phyloP scores from a whole-genome alignment of 2,113 vertebrate genomes.

The Sturnira hondurensis region DNA sequence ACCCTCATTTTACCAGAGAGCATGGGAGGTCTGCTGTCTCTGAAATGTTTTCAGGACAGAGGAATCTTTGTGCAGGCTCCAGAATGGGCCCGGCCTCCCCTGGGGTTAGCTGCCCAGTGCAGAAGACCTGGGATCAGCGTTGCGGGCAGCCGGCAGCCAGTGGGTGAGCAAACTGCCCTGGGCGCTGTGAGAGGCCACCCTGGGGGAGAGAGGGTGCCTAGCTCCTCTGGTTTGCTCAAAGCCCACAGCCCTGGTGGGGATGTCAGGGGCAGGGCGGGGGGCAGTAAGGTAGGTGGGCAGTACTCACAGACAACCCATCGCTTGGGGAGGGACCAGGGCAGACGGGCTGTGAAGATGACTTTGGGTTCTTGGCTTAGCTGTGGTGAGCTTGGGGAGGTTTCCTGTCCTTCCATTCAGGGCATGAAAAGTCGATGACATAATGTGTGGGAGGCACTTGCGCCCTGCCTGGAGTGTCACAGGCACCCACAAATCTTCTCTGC shows the following conservation, averaged over 20 bases:
- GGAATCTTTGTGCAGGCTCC: not conserved
- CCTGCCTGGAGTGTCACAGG: not conserved
- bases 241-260: too few relatives aligned
- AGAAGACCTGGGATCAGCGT: not conserved
- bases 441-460: not conserved
- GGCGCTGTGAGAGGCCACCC: accelerated
- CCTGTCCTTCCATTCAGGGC: not conserved
- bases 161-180: not conserved
- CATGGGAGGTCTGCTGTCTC: not conserved
- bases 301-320: not conserved
- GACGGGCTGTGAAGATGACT: not conserved
- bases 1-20: not conserved
- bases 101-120: not conserved
- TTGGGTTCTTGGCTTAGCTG: not conserved
- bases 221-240: not conserved
- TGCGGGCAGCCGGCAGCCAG: not conserved
- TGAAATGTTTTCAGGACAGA: slow-evolving; percentile 47
- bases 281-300: too few relatives aligned
- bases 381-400: not conserved
- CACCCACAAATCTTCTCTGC: accelerated
- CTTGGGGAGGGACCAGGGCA: accelerated
- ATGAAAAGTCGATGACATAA: not conserved
- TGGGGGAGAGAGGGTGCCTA: not conserved
- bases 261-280: too few relatives aligned
- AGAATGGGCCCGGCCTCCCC: slow-evolving; percentile 46